Evolutionary conservation across 2,888 invertebrate genomes (phyloP), one percentile per base, ranked within the genome.

Genomic region (Erebia ligea): DNA sequence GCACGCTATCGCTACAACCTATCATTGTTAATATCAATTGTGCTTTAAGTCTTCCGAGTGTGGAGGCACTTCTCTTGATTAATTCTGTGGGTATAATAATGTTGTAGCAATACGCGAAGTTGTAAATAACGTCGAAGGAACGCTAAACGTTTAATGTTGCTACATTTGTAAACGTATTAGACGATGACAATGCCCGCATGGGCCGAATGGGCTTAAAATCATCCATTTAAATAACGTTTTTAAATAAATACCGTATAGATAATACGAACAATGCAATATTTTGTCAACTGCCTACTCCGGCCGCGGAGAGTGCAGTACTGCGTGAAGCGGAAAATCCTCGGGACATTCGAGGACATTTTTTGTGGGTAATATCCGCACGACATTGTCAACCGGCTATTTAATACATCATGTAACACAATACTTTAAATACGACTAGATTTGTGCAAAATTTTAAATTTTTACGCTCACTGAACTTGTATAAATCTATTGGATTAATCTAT

Each of bases 241-340:
- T 92, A 93, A 93, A 93, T 92, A 93, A 93, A 93, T 93, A 93
- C 92, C 85, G 85, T 81, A 84, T 83, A 88, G 88, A 92, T 92
- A 92, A 93, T 92, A 92, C 92, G 91, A 88, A 93, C 93, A 93
- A 93, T 92, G 87, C 90, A 92, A 93, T 93, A 93, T 93, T 93
- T 92, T 93, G 93, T 93, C 93, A 93, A 93, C 93, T 93, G 93
- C 88, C 90, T 89, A 88, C 85, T 88, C 86, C 83, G 88, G 84
- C 84, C 85, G 86, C 86, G 89, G 85, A 86, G 90, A 91, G 93
- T 90, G 90, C 93, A 92, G 80, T 83, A 81, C 88, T 87, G 91
- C 92, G 91, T 93, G 91, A 93, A 92, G 93, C 92, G 93, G 92
- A 93, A 93, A 93, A 93, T 93, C 93, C 93, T 91, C 90, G 90